These are phyloP conservation scores for Austrolebias charrua DNA, from an alignment of 2,797 vertebrate species.

Conservation along the genomic window DNA sequence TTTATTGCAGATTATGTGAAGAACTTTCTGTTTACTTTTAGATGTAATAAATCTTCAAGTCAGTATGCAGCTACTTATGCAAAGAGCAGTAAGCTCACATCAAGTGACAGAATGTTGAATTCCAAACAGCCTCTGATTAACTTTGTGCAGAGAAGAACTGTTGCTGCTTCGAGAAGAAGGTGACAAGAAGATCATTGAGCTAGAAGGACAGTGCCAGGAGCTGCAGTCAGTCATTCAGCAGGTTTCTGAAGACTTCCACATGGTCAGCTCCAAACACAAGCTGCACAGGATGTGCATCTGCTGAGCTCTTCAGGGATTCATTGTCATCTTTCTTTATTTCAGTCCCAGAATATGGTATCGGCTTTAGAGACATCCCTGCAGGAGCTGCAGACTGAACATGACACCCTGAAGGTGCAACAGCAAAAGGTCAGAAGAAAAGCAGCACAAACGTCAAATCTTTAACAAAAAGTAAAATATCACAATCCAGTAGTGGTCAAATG, in stretches of 20 bases:
- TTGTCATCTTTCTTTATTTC: conserved; percentile 32
- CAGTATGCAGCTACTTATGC: no score
- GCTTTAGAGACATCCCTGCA: conserved; percentile 77
- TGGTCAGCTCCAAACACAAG: conserved; percentile 72
- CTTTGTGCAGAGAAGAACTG: conserved; percentile 82
- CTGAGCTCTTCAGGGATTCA: background rate
- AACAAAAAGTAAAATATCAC: no score
- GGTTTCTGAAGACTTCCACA: conserved; percentile 89
- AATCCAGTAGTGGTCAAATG: no score
- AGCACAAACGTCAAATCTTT: no score
- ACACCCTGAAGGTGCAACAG: conserved; percentile 81
- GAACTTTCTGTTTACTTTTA: background rate
- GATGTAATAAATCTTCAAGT: no score
- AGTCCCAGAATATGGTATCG: conserved; percentile 77
- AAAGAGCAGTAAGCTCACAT: no score
- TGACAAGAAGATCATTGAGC: conserved; percentile 82
- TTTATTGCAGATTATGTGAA: background rate
- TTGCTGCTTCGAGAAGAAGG: conserved; percentile 81
- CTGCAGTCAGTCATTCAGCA: conserved; percentile 86
- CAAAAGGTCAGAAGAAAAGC: conserved; percentile 73
- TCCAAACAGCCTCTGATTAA: background rate
- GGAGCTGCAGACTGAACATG: conserved; percentile 74
- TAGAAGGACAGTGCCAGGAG: conserved; percentile 84
- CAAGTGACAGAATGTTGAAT: background rate
- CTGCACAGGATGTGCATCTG: background rate